Conservation (phyloP, 2,797 vertebrate genomes). For the Melopsittacus undulatus region DNA sequence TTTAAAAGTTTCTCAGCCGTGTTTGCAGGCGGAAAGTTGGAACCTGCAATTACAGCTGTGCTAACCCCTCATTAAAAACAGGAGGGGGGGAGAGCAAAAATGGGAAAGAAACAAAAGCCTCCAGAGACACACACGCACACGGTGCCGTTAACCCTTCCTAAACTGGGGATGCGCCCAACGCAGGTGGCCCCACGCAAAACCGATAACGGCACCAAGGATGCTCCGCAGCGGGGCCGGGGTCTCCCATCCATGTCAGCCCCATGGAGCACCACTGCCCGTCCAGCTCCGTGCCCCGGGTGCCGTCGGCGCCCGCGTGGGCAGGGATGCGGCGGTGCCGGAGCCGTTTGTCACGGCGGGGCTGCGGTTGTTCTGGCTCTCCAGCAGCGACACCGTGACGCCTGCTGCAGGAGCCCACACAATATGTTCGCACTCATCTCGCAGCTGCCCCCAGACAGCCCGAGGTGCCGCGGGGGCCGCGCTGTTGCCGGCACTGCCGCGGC, state of each 20-base stretch:
- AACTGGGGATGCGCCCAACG: neutral
- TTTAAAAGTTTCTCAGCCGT: constrained; percentile 50
- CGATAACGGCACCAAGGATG: fast-evolving
- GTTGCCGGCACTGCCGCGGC: neutral
- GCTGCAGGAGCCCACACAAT: constrained; percentile 8
- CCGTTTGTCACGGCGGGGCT: neutral
- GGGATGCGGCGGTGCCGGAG: neutral
- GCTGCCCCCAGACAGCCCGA: constrained; percentile 44
- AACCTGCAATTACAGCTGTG: constrained; percentile 61
- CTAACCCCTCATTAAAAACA: constrained; percentile 61
- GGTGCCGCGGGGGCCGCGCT: neutral
- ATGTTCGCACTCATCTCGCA: neutral
- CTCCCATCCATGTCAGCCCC: neutral
- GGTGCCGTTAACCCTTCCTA: neutral
- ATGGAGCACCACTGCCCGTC: neutral
- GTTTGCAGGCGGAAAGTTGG: constrained; percentile 27
- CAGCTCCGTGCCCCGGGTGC: fast-evolving
- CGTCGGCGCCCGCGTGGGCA: constrained; percentile 37
- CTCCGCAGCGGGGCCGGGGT: fast-evolving
- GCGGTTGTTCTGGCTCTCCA: neutral
- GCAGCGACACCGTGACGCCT: constrained; percentile 24
- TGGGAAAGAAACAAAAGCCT: constrained; percentile 23
- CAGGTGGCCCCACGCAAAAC: fast-evolving
- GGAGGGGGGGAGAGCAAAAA: neutral
- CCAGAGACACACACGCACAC: neutral